These are phyloP conservation scores for Campoplex capitator DNA, from an alignment of 2,888 invertebrate genomes.

Conservation along the genomic window DNA sequence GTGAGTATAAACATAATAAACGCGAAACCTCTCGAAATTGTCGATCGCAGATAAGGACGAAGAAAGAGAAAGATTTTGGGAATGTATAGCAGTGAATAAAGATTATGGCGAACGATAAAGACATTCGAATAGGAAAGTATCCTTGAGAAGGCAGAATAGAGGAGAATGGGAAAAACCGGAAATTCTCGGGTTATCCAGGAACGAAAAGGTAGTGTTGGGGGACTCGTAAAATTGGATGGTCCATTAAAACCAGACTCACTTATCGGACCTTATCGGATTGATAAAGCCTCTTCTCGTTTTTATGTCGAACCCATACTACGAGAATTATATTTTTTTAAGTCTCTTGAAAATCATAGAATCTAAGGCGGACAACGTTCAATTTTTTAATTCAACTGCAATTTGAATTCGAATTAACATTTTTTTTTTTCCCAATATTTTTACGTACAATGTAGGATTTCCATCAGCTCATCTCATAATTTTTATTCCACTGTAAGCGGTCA, in stretches of 20 bases:
- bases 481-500: background rate
- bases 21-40: background rate
- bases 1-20: constrained; percentile 31
- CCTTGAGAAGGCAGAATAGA: background rate
- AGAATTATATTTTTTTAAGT: background rate
- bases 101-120: constrained; percentile 15
- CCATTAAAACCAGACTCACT: constrained; percentile 51
- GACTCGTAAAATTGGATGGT: constrained; percentile 35
- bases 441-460: background rate
- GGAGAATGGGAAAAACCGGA: background rate
- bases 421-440: background rate
- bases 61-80: constrained; percentile 6
- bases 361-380: background rate
- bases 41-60: constrained; percentile 1
- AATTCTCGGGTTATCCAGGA: background rate
- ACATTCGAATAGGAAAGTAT: constrained; percentile 10
- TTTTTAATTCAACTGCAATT: background rate
- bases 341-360: background rate
- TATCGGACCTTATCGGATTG: constrained; percentile 33
- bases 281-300: constrained; percentile 12
- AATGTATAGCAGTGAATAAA: background rate
- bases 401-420: background rate
- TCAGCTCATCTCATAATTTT: background rate
- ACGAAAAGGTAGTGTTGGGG: constrained; percentile 4
- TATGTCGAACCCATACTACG: background rate